phyloP scores from a whole-genome alignment of 2,888 invertebrate species.

The Drosophila mettleri region DNA sequence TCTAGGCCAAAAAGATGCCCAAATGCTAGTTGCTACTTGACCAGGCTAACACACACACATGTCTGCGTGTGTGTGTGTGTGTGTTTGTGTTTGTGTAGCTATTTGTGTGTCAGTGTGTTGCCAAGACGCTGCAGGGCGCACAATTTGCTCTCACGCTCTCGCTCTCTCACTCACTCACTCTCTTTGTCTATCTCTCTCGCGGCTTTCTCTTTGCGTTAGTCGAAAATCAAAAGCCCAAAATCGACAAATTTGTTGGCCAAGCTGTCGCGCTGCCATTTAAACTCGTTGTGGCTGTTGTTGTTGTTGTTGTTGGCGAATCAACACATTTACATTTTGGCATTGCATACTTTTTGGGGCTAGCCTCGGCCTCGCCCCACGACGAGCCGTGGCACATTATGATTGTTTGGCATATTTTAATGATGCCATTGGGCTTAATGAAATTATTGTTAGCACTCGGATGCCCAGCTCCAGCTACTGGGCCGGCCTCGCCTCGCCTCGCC shows the following conservation, averaged over 20 bases:
- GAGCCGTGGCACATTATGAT: slow-evolving; percentile 63
- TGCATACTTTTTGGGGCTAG: slow-evolving; percentile 54
- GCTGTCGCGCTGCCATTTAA: slow-evolving; percentile 66
- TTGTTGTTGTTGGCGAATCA: slow-evolving; percentile 42
- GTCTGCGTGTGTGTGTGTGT: slow-evolving; percentile 6
- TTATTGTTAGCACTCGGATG: slow-evolving; percentile 66
- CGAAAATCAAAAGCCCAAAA: slow-evolving; percentile 36
- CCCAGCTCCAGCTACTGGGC: background rate
- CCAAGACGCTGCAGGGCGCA: slow-evolving; percentile 67
- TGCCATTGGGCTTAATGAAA: slow-evolving; percentile 81
- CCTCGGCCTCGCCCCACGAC: slow-evolving; percentile 7
- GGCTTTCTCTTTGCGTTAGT: slow-evolving; percentile 8
- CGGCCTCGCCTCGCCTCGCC: background rate
- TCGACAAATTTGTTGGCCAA: slow-evolving; percentile 51
- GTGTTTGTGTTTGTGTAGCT: slow-evolving; percentile 7
- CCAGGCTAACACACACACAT: slow-evolving; percentile 33
- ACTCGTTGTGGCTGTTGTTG: slow-evolving; percentile 6
- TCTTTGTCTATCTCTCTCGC: background rate
- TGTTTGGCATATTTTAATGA: slow-evolving; percentile 79
- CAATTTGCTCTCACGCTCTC: slow-evolving; percentile 35
- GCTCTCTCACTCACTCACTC: slow-evolving; percentile 3
- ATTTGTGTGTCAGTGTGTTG: slow-evolving; percentile 64
- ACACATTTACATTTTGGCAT: slow-evolving; percentile 57
- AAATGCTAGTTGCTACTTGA: slow-evolving; percentile 49
- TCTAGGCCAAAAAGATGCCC: slow-evolving; percentile 53